phyloP scores from a whole-genome alignment of 2,888 invertebrate genomes.

The Leptinotarsa haldemani region DNA sequence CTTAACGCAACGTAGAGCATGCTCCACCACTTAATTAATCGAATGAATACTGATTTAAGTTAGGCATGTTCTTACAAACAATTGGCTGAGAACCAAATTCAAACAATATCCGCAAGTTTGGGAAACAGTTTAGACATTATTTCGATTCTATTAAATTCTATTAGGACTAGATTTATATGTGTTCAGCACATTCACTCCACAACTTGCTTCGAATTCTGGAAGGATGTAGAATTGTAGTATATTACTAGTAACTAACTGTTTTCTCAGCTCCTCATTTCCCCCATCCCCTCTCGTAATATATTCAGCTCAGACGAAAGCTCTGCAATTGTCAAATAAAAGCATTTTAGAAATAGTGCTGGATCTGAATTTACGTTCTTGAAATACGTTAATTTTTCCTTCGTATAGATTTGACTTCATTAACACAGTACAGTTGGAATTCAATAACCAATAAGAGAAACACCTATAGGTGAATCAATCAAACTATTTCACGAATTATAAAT shows the following conservation, averaged over 20 bases:
- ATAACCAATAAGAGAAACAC: too few relatives aligned
- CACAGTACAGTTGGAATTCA: too few relatives aligned
- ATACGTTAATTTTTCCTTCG: too few relatives aligned
- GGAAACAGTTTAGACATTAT: conserved; percentile 60
- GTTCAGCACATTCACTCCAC: conserved; percentile 37
- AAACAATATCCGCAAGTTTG: conserved; percentile 63
- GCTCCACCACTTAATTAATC: conserved; percentile 58
- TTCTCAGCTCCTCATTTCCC: conserved; percentile 17
- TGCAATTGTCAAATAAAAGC: not conserved
- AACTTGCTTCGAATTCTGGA: conserved; percentile 32
- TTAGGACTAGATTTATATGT: conserved; percentile 63
- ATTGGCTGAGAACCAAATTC: conserved; percentile 65
- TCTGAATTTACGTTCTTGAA: too few relatives aligned
- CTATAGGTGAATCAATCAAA: too few relatives aligned
- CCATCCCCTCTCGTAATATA: conserved; percentile 6
- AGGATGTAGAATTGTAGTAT: conserved; percentile 35
- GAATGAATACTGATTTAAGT: conserved; percentile 64
- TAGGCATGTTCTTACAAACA: conserved; percentile 63
- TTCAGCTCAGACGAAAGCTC: not conserved
- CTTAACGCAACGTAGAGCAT: conserved; percentile 21
- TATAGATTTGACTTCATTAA: too few relatives aligned
- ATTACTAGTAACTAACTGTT: conserved; percentile 30
- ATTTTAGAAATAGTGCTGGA: not conserved
- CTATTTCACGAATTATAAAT: too few relatives aligned
- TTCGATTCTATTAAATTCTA: conserved; percentile 65